These are phyloP conservation scores for Ruditapes philippinarum DNA, from an alignment of 1,140 invertebrate genomes.

Conservation along the genomic window DNA sequence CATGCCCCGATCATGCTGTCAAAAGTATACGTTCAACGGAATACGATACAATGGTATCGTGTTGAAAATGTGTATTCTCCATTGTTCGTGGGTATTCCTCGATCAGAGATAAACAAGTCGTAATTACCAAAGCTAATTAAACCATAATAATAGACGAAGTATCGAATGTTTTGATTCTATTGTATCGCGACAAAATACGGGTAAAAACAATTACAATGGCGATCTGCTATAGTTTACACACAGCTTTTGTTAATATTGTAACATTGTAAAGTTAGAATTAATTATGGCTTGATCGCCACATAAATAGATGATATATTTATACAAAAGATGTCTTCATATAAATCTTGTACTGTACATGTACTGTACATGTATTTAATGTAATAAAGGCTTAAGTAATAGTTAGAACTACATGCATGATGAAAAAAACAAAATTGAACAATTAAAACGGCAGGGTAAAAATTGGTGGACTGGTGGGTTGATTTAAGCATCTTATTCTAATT, in stretches of 20 bases:
- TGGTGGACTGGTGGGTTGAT: too few relatives aligned
- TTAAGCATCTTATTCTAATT: too few relatives aligned
- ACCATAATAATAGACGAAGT: constrained; percentile 6
- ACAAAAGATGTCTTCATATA: constrained; percentile 8
- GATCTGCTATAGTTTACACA: not conserved
- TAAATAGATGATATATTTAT: not conserved
- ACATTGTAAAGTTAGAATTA: constrained; percentile 13
- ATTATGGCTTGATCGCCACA: constrained; percentile 7
- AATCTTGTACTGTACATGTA: not conserved
- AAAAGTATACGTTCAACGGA: not conserved
- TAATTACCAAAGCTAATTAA: constrained; percentile 17
- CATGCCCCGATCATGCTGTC: not conserved
- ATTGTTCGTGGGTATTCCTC: constrained; percentile 5
- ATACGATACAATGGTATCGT: constrained; percentile 20
- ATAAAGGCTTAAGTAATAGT: too few relatives aligned
- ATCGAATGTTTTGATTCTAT: constrained; percentile 23
- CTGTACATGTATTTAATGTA: too few relatives aligned
- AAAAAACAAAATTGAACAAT: too few relatives aligned
- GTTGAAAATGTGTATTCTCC: constrained; percentile 23
- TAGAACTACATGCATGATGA: too few relatives aligned
- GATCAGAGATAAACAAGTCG: constrained; percentile 31
- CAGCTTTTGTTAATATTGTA: not conserved
- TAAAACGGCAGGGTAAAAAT: too few relatives aligned
- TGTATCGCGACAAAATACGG: not conserved
- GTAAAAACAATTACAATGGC: constrained; percentile 5